Percentiles rank a stretch among this genome's conserved stretches.
These are phyloP conservation scores for Parotocinclus haroldoi DNA, from an alignment of 2,797 vertebrate species.

Conservation along the genomic window DNA sequence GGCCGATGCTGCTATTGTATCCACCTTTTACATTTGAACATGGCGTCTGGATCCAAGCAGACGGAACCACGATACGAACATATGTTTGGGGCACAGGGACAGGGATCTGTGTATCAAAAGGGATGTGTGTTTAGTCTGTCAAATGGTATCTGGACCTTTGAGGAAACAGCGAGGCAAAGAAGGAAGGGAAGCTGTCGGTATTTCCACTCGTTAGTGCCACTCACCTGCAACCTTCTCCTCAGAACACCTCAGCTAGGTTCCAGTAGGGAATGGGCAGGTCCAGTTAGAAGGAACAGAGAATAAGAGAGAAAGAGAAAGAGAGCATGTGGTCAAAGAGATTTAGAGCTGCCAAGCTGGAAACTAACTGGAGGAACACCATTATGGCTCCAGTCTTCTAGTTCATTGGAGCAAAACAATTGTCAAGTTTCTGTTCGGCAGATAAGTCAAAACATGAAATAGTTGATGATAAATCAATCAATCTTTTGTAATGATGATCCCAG, in stretches of 20 bases:
- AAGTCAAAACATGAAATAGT: no score
- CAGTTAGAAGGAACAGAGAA: constrained; percentile 16
- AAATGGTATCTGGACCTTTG: constrained; percentile 25
- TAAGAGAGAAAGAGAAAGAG: neutral
- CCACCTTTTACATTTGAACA: no score
- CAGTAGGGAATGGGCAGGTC: neutral
- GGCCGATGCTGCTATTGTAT: no score
- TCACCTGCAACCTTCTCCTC: constrained; percentile 26
- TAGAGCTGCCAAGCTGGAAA: no score
- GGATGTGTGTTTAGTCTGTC: constrained; percentile 33
- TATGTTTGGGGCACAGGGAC: neutral
- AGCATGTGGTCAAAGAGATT: no score
- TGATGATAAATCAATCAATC: no score
- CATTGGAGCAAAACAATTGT: no score
- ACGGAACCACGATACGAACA: constrained; percentile 22
- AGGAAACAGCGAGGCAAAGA: constrained; percentile 22
- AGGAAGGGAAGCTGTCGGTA: constrained; percentile 37
- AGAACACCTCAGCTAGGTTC: neutral
- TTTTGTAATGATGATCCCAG: no score
- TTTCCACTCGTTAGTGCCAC: constrained; percentile 44
- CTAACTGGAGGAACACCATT: no score
- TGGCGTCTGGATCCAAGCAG: neutral
- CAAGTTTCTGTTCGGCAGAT: no score
- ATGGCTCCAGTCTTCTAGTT: no score
- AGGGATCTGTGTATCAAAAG: constrained; percentile 12